These are phyloP conservation scores for Micronycteris hirsuta DNA, from an alignment of 2,113 vertebrate genomes.

Conservation along the genomic window DNA sequence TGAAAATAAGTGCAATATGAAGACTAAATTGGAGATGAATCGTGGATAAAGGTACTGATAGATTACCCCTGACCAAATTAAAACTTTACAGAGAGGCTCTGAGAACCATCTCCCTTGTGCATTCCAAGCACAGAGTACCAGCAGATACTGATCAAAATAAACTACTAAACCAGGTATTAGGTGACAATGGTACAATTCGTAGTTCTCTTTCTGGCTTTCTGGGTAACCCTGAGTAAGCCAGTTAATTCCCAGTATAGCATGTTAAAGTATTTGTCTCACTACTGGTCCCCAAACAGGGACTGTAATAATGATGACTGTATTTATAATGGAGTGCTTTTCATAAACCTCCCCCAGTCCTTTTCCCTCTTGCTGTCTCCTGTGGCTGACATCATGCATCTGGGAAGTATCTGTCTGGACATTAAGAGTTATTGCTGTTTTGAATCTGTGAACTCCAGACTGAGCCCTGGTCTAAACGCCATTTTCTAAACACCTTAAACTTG, in stretches of 20 bases:
- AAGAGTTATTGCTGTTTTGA: background rate
- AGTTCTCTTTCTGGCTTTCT: background rate
- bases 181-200: background rate
- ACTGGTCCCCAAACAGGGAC: background rate
- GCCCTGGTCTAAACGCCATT: background rate
- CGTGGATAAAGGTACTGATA: background rate
- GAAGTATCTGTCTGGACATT: background rate
- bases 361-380: background rate
- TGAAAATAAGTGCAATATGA: background rate
- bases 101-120: background rate
- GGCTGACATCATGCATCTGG: background rate
- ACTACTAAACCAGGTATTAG: background rate
- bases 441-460: background rate
- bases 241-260: background rate
- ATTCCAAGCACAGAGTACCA: background rate
- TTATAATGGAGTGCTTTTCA: background rate
- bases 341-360: background rate
- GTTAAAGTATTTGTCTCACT: background rate
- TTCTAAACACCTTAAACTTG: constrained; percentile 9
- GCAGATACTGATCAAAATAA: background rate
- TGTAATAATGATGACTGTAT: background rate
- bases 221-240: background rate
- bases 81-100: background rate
- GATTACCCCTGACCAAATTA: background rate
- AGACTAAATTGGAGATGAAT: constrained; percentile 16